Conservation (phyloP, 1,140 invertebrate genomes). For the Medauroidea extradentata region DNA sequence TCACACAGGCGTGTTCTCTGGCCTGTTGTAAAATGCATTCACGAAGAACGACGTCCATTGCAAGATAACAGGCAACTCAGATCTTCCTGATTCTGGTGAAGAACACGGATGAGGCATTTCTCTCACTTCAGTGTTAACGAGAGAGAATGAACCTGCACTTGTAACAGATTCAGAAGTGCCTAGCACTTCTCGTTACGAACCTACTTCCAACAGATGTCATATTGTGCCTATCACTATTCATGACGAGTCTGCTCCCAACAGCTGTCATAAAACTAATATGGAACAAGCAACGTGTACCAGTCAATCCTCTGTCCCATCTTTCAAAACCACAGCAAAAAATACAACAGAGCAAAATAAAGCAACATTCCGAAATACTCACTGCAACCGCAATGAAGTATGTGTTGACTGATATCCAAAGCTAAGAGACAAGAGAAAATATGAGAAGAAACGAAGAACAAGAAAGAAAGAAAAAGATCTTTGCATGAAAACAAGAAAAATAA, state of each 20-base stretch:
- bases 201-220: too few species aligned
- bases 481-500: too few species aligned
- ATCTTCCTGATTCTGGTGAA: neutral
- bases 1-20: conserved; percentile 35
- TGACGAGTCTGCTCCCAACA: neutral
- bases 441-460: too few species aligned
- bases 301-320: too few species aligned
- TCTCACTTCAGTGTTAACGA: neutral
- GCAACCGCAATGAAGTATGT: too few species aligned
- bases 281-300: too few species aligned
- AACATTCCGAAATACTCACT: too few species aligned
- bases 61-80: conserved; percentile 25
- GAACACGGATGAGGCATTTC: neutral
- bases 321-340: too few species aligned
- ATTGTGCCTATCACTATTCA: neutral
- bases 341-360: too few species aligned
- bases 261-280: too few species aligned
- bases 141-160: neutral
- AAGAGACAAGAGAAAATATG: neutral
- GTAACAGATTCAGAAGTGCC: neutral
- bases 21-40: conserved; percentile 39
- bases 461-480: too few species aligned
- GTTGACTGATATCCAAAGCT: neutral
- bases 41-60: conserved; percentile 23
- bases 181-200: too few species aligned